These are phyloP conservation scores for Platysternon megacephalum DNA, from an alignment of 2,113 vertebrate genomes.

Conservation along the genomic window DNA sequence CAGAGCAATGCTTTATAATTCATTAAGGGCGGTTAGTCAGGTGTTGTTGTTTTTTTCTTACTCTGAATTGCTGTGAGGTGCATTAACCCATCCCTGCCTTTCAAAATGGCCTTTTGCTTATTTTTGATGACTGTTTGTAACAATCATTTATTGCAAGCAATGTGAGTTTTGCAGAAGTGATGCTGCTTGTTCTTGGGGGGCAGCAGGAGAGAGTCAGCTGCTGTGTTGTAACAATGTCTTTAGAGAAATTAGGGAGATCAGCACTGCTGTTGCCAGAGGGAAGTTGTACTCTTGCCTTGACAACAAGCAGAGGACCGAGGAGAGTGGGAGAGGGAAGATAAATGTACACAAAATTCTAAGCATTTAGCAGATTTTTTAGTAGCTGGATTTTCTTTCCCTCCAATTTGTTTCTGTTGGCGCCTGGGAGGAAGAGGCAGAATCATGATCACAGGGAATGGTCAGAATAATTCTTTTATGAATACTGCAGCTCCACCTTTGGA, in stretches of 20 bases:
- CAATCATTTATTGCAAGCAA: neutral
- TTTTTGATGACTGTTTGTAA: conserved; percentile 21
- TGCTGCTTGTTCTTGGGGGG: accelerated
- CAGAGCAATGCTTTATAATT: conserved; percentile 1
- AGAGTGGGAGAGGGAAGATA: neutral
- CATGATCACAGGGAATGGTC: neutral
- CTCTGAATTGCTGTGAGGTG: neutral
- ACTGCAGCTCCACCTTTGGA: neutral
- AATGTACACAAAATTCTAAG: neutral
- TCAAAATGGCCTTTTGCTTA: conserved; percentile 25
- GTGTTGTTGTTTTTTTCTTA: conserved; percentile 20
- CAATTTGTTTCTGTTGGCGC: neutral
- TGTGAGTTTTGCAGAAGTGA: neutral
- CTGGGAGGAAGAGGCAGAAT: neutral
- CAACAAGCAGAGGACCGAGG: neutral
- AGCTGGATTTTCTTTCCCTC: neutral
- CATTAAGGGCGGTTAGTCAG: neutral
- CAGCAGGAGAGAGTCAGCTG: neutral
- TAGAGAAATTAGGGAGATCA: neutral
- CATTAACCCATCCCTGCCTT: conserved; percentile 2
- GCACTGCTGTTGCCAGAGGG: neutral
- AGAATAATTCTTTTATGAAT: neutral
- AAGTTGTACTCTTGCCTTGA: neutral
- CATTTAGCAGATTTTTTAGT: neutral
- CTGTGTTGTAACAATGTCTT: neutral